Evolutionary conservation across 2,888 invertebrate genomes (phyloP), one percentile per base, ranked within the genome.

Genomic region (Resseliella maxima): DNA sequence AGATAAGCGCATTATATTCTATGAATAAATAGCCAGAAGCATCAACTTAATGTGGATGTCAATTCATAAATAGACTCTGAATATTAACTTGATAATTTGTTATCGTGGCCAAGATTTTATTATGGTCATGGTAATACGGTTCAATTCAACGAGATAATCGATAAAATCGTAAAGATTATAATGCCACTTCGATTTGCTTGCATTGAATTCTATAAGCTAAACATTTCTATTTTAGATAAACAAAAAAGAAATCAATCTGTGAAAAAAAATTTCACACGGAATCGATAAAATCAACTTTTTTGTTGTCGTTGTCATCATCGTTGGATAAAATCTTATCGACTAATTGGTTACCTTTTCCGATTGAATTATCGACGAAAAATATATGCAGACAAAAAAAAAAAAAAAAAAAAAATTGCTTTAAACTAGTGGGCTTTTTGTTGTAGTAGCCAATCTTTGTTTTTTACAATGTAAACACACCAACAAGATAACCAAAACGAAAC

Each of bases 311-410:
- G 2, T 18, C 50, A 50, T 50, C 5, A 18, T 18, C 2, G 15
- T 50, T 27, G 24, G 2, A 64, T 41, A 27, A 36, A 81, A 36
- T 81, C 81, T 81, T 81, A 81, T 81, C 81, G 36, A 2, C 21
- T 81, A 81, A 81, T 81, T 18, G 81, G n/a, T 81, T 81, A 10
- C 81, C 81, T 36, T 81, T 81, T 81, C 36, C 36, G 81, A 81
- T 18, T 81, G 1, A 3, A 36, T 36, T 83, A 38, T 83, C 38
- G 12, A 38, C 72, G 35, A 72, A 15, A 72, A 31, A 27, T 1
- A 18, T 21, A 72, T 3, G 2, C 24, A 59, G n/a, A 24, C 5
- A 6, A 24, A 24, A 3, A 24, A 6, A 6, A 3, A 24, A 3
- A 10, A 31, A 31, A 31, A 31, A 72, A 27, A 72, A 12, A 72